These are phyloP conservation scores for Pelagia noctiluca DNA, from an alignment of 30 jellyfish, hydroid and myxozoan genomes.

Conservation along the genomic window DNA sequence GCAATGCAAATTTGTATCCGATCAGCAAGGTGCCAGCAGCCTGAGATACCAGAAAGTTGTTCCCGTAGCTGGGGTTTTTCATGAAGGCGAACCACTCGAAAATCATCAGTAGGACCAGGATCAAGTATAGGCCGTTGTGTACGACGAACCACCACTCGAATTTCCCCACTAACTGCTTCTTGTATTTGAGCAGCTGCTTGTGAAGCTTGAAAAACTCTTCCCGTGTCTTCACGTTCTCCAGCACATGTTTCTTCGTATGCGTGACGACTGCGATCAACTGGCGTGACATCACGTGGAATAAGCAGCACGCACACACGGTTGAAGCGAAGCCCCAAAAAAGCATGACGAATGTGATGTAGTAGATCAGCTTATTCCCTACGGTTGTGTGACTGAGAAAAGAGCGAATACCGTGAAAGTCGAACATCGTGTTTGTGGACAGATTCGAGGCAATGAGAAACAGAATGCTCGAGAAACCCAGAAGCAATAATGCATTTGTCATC, in stretches of 20 bases:
- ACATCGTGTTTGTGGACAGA: conserved; percentile 53
- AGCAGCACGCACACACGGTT: conserved; percentile 63
- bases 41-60: conserved; percentile 40
- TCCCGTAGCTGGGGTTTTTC: conserved; percentile 32
- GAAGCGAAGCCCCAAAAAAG: conserved; percentile 66
- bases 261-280: conserved; percentile 12
- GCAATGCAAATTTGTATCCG: conserved; percentile 49
- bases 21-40: conserved; percentile 48
- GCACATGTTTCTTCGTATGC: neutral
- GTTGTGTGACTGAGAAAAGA: conserved; percentile 43
- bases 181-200: conserved; percentile 17
- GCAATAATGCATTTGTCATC: conserved; percentile 12
- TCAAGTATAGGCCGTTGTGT: conserved; percentile 45
- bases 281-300: conserved; percentile 55
- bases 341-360: conserved; percentile 33
- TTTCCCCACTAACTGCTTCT: conserved; percentile 22
- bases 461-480: conserved; percentile 19
- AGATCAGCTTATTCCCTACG: conserved; percentile 36
- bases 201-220: conserved; percentile 37
- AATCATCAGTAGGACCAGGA: conserved; percentile 55
- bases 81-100: conserved; percentile 64
- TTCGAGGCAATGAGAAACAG: conserved; percentile 37
- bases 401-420: conserved; percentile 58
- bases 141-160: conserved; percentile 63
- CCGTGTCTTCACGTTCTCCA: conserved; percentile 3